Evolutionary conservation across 2,888 invertebrate species (phyloP).

Genomic region (Cylindroiulus punctatus): DNA sequence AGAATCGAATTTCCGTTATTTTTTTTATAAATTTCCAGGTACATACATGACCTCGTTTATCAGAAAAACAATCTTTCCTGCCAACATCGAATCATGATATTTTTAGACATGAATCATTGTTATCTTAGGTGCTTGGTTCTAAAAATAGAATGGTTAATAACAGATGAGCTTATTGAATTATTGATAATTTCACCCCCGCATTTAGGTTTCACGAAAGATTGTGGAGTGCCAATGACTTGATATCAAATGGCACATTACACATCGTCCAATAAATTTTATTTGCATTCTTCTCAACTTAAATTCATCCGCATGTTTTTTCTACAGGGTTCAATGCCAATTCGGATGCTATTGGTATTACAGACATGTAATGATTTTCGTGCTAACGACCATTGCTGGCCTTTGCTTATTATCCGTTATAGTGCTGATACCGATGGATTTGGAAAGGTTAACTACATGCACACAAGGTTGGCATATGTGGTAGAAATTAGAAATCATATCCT

Average conservation of each 20-base stretch:
- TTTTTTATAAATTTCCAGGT: too few species aligned
- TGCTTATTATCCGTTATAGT: neutral
- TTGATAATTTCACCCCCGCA: neutral
- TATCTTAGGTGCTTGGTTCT: neutral
- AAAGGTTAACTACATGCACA: neutral
- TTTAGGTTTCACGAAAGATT: too few species aligned
- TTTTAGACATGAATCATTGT: neutral
- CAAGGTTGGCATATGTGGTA: neutral
- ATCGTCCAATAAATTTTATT: too few species aligned
- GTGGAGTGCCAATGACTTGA: too few species aligned
- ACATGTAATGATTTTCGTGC: neutral
- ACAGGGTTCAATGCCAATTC: neutral
- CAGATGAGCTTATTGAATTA: neutral
- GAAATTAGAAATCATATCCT: neutral
- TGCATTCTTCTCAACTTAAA: too few species aligned
- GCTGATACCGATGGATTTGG: neutral
- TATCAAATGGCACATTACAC: too few species aligned
- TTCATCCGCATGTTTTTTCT: neutral
- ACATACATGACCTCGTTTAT: neutral
- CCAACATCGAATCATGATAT: neutral
- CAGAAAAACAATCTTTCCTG: neutral
- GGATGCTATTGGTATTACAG: neutral
- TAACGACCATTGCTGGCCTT: neutral
- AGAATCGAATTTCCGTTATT: too few species aligned
- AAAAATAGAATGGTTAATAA: slow-evolving; percentile 1